Evolutionary conservation across 2,797 vertebrate species (phyloP).

Genomic region (Trichosurus vulpecula): DNA sequence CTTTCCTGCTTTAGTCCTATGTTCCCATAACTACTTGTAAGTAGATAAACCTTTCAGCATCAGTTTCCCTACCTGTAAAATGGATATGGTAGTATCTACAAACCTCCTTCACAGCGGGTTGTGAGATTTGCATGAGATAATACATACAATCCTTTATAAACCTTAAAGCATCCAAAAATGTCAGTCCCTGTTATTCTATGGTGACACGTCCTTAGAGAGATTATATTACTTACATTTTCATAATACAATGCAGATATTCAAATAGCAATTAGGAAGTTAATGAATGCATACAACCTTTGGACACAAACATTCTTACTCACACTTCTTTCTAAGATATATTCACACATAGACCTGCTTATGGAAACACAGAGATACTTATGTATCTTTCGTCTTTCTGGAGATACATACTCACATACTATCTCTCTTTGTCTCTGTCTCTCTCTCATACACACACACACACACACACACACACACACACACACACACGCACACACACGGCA

Average conservation of each 20-base stretch:
- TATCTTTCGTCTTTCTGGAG: not conserved
- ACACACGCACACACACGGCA: not conserved
- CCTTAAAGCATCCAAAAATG: not conserved
- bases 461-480: not conserved
- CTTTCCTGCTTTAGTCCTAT: not conserved
- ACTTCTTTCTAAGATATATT: not conserved
- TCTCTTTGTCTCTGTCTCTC: no score
- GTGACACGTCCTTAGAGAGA: not conserved
- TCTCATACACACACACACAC: not conserved
- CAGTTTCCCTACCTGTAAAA: not conserved
- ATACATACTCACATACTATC: not conserved
- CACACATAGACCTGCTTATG: not conserved
- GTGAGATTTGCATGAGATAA: not conserved
- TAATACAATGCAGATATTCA: not conserved
- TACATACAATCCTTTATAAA: not conserved
- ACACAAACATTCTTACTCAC: not conserved
- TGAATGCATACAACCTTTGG: not conserved
- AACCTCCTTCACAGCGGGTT: not conserved
- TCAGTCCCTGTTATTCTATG: not conserved
- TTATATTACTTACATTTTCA: not conserved
- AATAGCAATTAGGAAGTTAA: not conserved
- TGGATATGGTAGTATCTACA: not conserved
- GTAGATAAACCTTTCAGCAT: not conserved
- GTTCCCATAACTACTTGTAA: not conserved
- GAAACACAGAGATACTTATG: not conserved